These are phyloP conservation scores for Microcebus jonahi DNA, from an alignment of 2,113 vertebrate genomes.

Conservation along the genomic window DNA sequence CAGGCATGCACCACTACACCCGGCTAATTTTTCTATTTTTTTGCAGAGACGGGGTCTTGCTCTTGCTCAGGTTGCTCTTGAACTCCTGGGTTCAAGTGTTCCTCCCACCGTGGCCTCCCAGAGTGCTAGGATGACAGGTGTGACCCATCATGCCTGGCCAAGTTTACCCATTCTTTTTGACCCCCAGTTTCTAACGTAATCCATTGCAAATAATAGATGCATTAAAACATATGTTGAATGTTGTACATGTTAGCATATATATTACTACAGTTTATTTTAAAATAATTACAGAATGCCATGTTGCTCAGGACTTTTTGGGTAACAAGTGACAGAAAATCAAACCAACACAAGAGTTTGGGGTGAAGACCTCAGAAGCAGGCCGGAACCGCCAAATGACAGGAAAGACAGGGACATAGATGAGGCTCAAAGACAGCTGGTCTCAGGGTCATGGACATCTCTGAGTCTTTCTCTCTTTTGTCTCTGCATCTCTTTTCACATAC, in stretches of 20 bases:
- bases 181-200: not conserved
- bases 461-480: not conserved
- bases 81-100: too few relatives aligned
- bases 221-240: not conserved
- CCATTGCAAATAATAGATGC: not conserved
- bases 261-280: not conserved
- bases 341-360: not conserved
- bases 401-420: not conserved
- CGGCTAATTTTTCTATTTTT: too few relatives aligned
- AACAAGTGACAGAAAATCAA: slow-evolving; percentile 15
- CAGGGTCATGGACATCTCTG: not conserved
- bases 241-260: not conserved
- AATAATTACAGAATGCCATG: not conserved
- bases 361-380: not conserved
- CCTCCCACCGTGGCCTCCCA: too few relatives aligned
- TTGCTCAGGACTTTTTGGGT: not conserved
- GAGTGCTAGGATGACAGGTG: too few relatives aligned
- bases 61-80: too few relatives aligned
- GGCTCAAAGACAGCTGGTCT: not conserved
- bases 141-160: not conserved
- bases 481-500: not conserved
- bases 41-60: too few relatives aligned
- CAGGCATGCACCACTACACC: too few relatives aligned
- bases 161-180: not conserved
- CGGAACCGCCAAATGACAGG: not conserved